These are phyloP conservation scores for Schizopygopsis pylzovi DNA, from an alignment of 2,797 vertebrate genomes.

Conservation along the genomic window DNA sequence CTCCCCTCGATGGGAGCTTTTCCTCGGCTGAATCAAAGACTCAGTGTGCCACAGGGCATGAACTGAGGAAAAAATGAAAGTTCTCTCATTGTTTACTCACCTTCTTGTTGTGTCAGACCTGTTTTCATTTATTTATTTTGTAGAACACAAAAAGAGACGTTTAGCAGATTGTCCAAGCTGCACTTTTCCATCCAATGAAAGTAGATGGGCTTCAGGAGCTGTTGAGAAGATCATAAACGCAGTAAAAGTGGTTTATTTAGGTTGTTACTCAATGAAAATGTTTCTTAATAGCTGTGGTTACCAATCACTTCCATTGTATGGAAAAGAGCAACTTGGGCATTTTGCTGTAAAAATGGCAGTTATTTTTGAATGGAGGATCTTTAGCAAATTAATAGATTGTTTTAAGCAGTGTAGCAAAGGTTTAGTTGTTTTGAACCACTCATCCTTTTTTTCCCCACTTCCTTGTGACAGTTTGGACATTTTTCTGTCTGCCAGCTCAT, in stretches of 20 bases:
- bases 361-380: neutral
- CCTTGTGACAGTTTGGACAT: constrained; percentile 77
- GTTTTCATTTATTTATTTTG: neutral
- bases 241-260: constrained; percentile 23
- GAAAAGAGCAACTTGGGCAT: neutral
- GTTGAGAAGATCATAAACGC: neutral
- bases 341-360: constrained; percentile 20
- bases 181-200: neutral
- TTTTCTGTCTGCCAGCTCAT: constrained; percentile 52
- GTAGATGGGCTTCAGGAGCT: neutral
- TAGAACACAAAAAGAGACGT: neutral
- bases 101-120: neutral
- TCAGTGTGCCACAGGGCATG: constrained; percentile 55
- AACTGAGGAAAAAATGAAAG: constrained; percentile 49
- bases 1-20: constrained; percentile 56
- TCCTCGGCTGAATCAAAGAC: constrained; percentile 63
- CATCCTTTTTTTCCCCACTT: constrained; percentile 66
- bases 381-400: neutral
- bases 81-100: neutral
- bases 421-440: neutral
- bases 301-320: neutral
- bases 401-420: constrained; percentile 71
- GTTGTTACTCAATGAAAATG: neutral
- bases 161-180: neutral
- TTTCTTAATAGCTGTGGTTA: neutral